These are phyloP conservation scores for Loris lydekkerianus DNA, from an alignment of 2,797 vertebrate species.

Conservation along the genomic window DNA sequence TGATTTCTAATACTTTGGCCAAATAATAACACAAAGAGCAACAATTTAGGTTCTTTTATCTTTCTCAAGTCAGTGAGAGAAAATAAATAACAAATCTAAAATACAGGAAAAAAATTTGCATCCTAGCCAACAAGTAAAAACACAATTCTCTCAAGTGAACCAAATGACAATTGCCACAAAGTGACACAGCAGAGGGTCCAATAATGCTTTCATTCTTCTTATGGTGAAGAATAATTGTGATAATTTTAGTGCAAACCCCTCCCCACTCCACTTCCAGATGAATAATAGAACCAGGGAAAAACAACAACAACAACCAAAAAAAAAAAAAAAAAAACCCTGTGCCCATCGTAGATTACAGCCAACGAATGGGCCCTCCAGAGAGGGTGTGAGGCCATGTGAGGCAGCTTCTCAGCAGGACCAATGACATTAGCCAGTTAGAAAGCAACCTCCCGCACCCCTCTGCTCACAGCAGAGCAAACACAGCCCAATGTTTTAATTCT, in stretches of 20 bases:
- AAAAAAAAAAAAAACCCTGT: constrained; percentile 59
- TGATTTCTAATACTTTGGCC: background rate
- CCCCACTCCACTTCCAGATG: constrained; percentile 67
- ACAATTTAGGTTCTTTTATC: background rate
- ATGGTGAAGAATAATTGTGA: constrained; percentile 84
- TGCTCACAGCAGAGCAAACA: constrained; percentile 88
- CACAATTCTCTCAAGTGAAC: constrained; percentile 71
- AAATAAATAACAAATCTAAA: constrained; percentile 47
- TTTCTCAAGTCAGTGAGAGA: background rate
- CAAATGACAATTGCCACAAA: constrained; percentile 76
- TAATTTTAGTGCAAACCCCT: constrained; percentile 84
- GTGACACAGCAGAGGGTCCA: constrained; percentile 82
- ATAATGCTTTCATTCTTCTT: constrained; percentile 85
- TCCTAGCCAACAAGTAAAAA: constrained; percentile 83
- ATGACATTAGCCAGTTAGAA: constrained; percentile 86
- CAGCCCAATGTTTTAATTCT: constrained; percentile 88
- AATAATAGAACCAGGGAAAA: constrained; percentile 87
- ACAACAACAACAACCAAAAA: constrained; percentile 19
- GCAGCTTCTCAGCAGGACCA: constrained; percentile 85
- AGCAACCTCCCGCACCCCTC: constrained; percentile 79
- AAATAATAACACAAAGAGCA: background rate
- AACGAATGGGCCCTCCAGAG: constrained; percentile 85
- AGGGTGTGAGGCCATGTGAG: constrained; percentile 84
- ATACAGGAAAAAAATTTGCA: constrained; percentile 72
- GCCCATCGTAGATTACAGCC: constrained; percentile 86